phyloP scores from a whole-genome alignment of 1,140 invertebrate genomes.

The Drosophila pandora region DNA sequence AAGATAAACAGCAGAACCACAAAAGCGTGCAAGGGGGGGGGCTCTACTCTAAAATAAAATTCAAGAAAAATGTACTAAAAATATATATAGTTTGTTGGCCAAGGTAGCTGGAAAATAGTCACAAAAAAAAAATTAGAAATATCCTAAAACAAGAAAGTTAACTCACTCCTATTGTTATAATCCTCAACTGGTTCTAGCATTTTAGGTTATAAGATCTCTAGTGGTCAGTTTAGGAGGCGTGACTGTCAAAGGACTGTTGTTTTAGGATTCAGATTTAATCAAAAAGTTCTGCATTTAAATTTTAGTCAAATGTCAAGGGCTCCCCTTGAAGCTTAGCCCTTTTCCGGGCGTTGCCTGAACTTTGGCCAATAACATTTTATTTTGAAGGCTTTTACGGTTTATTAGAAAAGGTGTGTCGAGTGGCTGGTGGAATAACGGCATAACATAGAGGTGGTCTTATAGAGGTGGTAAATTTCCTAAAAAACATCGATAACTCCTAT shows the following conservation, averaged over 20 bases:
- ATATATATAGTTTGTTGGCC: slow-evolving; percentile 12
- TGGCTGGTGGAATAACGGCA: no score
- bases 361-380: slow-evolving; percentile 68
- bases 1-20: slow-evolving; percentile 78
- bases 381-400: slow-evolving; percentile 47
- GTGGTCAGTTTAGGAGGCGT: slow-evolving; percentile 23
- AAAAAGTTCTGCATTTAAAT: slow-evolving; percentile 26
- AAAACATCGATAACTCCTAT: neutral
- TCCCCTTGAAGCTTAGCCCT: slow-evolving; percentile 13
- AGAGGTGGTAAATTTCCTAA: slow-evolving; percentile 18
- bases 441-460: slow-evolving; percentile 17
- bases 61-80: slow-evolving; percentile 7
- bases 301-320: slow-evolving; percentile 43
- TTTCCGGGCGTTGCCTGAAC: slow-evolving; percentile 58
- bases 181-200: neutral
- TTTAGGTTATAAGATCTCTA: neutral
- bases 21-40: slow-evolving; percentile 22
- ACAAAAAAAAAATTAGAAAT: slow-evolving; percentile 24
- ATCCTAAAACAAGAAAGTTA: no score
- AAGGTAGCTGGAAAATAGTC: slow-evolving; percentile 27
- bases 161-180: neutral
- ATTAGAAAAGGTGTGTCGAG: slow-evolving; percentile 48
- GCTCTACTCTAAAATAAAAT: no score
- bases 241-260: slow-evolving; percentile 3
- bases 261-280: slow-evolving; percentile 35